These are phyloP conservation scores for Danio albolineatus DNA, from an alignment of 2,797 vertebrate genomes.

Conservation along the genomic window DNA sequence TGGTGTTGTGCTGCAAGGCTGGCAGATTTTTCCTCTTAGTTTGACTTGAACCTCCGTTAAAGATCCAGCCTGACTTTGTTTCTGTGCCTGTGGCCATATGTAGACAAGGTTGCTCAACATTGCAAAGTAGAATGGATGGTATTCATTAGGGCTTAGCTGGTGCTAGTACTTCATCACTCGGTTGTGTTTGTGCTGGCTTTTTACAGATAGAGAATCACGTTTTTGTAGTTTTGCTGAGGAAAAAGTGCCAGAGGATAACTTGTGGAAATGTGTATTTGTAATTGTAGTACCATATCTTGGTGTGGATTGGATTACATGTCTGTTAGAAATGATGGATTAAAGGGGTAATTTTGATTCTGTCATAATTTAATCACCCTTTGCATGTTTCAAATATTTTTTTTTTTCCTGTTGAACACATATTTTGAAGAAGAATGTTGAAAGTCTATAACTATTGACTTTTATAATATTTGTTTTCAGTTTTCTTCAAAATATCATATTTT, in stretches of 20 bases:
- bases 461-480: too few relatives aligned
- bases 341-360: too few relatives aligned
- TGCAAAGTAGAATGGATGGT: slow-evolving; percentile 29
- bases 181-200: slow-evolving; percentile 1
- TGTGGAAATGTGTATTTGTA: background rate
- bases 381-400: too few relatives aligned
- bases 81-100: background rate
- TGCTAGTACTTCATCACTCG: slow-evolving; percentile 11
- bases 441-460: too few relatives aligned
- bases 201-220: background rate
- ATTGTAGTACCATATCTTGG: too few relatives aligned
- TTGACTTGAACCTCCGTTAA: slow-evolving; percentile 4
- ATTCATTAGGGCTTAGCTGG: slow-evolving; percentile 15
- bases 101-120: slow-evolving; percentile 24
- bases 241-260: background rate
- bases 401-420: too few relatives aligned
- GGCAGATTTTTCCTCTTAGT: slow-evolving; percentile 27
- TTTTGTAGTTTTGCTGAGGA: background rate
- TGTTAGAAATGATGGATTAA: too few relatives aligned
- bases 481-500: too few relatives aligned
- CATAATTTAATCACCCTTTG: too few relatives aligned
- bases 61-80: background rate
- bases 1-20: background rate
- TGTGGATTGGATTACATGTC: too few relatives aligned
- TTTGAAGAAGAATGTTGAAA: too few relatives aligned